phyloP scores from a whole-genome alignment of 2,113 vertebrate genomes.

The Cyrtonyx montezumae region DNA sequence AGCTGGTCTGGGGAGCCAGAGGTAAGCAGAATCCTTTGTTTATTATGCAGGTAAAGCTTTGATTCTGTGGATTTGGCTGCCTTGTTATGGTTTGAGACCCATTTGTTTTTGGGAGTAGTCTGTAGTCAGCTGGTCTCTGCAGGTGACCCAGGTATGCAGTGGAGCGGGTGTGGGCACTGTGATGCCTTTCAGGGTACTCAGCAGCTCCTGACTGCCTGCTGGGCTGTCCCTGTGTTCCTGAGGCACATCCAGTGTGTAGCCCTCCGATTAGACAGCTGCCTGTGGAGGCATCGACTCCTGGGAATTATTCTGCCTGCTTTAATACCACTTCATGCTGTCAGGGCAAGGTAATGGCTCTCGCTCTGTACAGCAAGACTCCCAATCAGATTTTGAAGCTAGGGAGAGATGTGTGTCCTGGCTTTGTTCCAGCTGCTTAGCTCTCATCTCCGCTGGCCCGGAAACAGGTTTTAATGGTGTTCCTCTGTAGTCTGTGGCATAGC shows the following conservation, averaged over 20 bases:
- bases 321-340: slow-evolving; percentile 1
- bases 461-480: slow-evolving; percentile 13
- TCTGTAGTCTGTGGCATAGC: neutral
- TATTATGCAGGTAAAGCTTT: neutral
- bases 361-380: neutral
- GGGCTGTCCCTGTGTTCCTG: rapidly evolving
- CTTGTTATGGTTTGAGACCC: neutral
- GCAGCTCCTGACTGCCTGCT: neutral
- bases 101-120: neutral
- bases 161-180: neutral
- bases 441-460: slow-evolving; percentile 43
- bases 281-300: neutral
- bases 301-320: slow-evolving; percentile 37
- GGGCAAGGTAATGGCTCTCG: neutral
- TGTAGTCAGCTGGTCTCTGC: neutral
- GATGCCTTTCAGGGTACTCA: neutral
- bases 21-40: neutral
- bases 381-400: slow-evolving; percentile 43
- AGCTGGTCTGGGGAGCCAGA: neutral
- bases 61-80: neutral
- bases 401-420: slow-evolving; percentile 55
- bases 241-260: neutral
- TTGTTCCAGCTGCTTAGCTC: slow-evolving; percentile 21
- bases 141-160: neutral
- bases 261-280: neutral